phyloP scores from a whole-genome alignment of 2,888 invertebrate species.

The Scrobipalpa atriplicella region DNA sequence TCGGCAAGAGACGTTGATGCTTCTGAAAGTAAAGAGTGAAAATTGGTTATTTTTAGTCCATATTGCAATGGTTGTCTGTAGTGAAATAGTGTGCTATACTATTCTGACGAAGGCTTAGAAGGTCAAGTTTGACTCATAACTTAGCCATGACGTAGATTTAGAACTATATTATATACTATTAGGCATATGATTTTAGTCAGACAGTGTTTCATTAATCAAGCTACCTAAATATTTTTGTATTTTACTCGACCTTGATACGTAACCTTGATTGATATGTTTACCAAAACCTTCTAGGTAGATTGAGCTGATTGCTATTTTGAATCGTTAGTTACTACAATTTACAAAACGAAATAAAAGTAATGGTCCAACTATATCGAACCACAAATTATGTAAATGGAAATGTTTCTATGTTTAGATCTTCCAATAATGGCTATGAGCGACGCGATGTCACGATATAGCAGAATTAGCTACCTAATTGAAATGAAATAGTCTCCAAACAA shows the following conservation, averaged over 20 bases:
- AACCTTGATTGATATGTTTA: background rate
- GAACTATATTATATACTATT: background rate
- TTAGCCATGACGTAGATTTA: background rate
- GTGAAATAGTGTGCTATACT: background rate
- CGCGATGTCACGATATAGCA: too few species aligned
- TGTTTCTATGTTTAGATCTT: too few species aligned
- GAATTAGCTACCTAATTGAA: too few species aligned
- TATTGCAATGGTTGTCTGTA: background rate
- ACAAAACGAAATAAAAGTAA: background rate
- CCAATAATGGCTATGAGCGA: too few species aligned
- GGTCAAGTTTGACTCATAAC: constrained; percentile 6
- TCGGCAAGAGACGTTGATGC: constrained; percentile 92
- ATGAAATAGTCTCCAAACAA: too few species aligned
- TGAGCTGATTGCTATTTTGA: background rate
- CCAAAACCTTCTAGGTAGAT: background rate
- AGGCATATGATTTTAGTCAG: background rate
- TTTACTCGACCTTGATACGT: background rate
- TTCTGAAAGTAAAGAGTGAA: constrained; percentile 80
- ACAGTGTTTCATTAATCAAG: constrained; percentile 10
- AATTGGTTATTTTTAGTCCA: background rate
- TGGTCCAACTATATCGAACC: too few species aligned
- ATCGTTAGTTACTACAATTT: background rate
- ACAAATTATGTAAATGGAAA: too few species aligned
- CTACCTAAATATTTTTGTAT: background rate
- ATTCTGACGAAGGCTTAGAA: background rate